Conservation (phyloP, 2,113 vertebrate species). For the Macrotus californicus region DNA sequence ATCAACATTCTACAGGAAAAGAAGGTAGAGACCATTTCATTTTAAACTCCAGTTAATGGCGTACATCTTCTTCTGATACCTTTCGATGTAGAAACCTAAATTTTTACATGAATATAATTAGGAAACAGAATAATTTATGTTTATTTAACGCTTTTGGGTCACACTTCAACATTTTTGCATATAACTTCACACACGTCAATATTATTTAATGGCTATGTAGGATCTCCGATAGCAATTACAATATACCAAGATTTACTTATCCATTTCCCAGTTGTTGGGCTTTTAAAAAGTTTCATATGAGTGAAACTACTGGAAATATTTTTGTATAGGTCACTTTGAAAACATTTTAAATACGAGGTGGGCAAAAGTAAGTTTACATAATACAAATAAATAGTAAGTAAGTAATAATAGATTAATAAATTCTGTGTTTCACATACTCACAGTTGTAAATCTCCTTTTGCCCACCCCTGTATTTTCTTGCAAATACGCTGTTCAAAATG, state of each 20-base stretch:
- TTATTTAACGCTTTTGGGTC: neutral
- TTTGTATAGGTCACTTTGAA: neutral
- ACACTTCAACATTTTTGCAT: neutral
- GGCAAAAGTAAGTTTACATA: neutral
- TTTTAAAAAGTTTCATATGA: neutral
- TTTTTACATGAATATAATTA: neutral
- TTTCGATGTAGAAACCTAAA: neutral
- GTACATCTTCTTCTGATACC: neutral
- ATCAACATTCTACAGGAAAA: conserved; percentile 23
- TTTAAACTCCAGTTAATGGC: neutral
- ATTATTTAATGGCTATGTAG: neutral
- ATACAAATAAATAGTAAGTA: neutral
- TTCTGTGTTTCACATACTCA: neutral
- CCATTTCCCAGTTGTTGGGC: neutral
- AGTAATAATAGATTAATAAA: neutral
- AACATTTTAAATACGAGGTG: neutral
- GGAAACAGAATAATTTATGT: neutral
- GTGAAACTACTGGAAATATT: neutral
- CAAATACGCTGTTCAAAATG: neutral
- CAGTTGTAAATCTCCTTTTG: neutral
- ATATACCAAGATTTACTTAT: neutral
- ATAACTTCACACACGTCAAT: neutral
- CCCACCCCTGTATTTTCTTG: neutral
- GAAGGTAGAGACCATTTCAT: neutral
- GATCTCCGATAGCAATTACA: neutral